phyloP scores from a whole-genome alignment of 2,888 invertebrate species.

The Autographa gamma region DNA sequence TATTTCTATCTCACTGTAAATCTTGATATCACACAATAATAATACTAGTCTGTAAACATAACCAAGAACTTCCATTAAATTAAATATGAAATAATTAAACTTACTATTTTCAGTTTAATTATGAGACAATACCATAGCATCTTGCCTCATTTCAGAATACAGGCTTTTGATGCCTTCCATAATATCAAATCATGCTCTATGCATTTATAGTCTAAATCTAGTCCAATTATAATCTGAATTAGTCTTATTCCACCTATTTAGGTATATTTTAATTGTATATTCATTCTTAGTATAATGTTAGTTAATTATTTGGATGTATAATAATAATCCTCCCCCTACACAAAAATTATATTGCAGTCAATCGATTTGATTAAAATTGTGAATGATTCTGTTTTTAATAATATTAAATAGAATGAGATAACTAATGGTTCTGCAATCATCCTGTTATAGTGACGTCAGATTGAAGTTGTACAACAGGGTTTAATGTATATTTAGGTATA shows the following conservation, averaged over 20 bases:
- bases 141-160: slow-evolving; percentile 47
- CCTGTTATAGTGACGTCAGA: background rate
- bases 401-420: background rate
- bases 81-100: background rate
- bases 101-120: background rate
- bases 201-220: slow-evolving; percentile 65
- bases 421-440: background rate
- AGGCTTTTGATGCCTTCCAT: slow-evolving; percentile 71
- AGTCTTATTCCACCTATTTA: slow-evolving; percentile 36
- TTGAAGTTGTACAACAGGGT: slow-evolving; percentile 1
- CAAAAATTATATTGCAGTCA: background rate
- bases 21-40: background rate
- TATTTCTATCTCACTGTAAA: background rate
- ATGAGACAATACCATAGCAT: slow-evolving; percentile 11
- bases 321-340: slow-evolving; percentile 32
- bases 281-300: slow-evolving; percentile 19
- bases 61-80: background rate
- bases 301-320: slow-evolving; percentile 46
- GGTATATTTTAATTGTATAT: slow-evolving; percentile 33
- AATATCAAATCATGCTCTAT: slow-evolving; percentile 62
- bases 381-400: background rate
- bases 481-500: background rate
- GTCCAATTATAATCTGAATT: slow-evolving; percentile 59
- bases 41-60: no score
- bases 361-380: background rate